Base-by-base conservation (phyloP, 2,797 vertebrate species). In the Spinus olivaceus region DNA sequence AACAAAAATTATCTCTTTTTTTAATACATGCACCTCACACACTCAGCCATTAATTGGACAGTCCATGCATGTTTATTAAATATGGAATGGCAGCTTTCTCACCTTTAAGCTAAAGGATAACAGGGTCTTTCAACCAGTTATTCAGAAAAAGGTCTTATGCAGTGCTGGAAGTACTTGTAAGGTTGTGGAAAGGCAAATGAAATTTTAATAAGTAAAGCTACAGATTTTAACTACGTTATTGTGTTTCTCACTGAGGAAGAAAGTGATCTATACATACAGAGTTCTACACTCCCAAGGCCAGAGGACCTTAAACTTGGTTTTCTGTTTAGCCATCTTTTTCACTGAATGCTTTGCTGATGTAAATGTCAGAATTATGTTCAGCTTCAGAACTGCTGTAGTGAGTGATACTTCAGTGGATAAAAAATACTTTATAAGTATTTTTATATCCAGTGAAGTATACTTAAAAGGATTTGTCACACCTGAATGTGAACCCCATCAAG, bases 381-480 rank as follows among this genome's bases (percentile, higher is more conserved):
- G 59, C 42, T 90, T 28, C 49, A 63, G 54, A 92, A 56, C 44
- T 66, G 33, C 41, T 76, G 22, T 66, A 70, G 19, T 56, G 59
- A 84, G 27, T 61, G 53, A n/a, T 82, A 60, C 30, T 70, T 86
- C 42, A 88, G 37, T 44, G 60, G 33, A 53, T 79, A 81, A 92
- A 81, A 83, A 78, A 25, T 15, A 71, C 27, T 74, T 64, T 21
- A 1, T 10, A 71, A 71, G 63, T 83, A 89, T 81, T 88, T 81
- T 90, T 90, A 69, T 83, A 79, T 59, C 44, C 23, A 44, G 23
- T 53, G 30, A 72, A 74, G 33, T 73, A 41, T 78, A 44, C 95
- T 94, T 91, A 33, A 94, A 90, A 65, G 47, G 25, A 59, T 72
- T 94, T 88, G 47, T 92, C 47, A 72, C 53, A 90, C 61, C 53